These are phyloP conservation scores for Sapayoa aenigma DNA, from an alignment of 2,113 vertebrate species.

Conservation along the genomic window DNA sequence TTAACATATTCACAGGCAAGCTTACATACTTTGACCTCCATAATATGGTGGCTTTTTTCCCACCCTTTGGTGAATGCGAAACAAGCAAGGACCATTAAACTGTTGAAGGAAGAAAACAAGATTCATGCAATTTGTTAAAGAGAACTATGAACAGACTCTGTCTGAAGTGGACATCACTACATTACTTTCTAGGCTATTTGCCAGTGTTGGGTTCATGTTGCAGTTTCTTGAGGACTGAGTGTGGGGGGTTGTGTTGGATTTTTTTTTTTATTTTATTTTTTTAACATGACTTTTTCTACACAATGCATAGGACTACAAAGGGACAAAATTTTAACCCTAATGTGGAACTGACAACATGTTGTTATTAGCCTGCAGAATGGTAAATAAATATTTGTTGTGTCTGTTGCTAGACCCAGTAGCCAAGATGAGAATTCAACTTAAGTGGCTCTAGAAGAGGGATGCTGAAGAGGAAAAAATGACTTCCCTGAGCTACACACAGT, in stretches of 20 bases:
- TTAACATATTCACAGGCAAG: background rate
- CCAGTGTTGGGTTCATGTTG: background rate
- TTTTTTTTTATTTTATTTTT: background rate
- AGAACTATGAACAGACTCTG: background rate
- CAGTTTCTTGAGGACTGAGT: background rate
- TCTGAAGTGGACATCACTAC: background rate
- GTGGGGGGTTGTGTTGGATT: accelerated
- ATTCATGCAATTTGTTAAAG: background rate
- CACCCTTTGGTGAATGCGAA: background rate
- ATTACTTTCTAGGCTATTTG: background rate
- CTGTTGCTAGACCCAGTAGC: background rate
- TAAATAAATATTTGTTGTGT: background rate
- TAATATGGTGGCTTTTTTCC: background rate
- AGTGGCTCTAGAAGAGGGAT: background rate
- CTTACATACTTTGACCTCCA: background rate
- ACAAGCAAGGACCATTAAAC: background rate
- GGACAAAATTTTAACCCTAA: background rate
- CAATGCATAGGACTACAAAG: background rate
- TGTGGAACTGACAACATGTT: background rate
- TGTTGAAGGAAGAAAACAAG: background rate
- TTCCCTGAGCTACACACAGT: background rate
- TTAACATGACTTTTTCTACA: background rate
- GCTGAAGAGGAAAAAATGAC: background rate
- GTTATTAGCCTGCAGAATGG: background rate
- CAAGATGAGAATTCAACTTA: background rate